Evolutionary conservation across 2,797 vertebrate genomes (phyloP), one percentile per base, ranked within the genome.

Genomic region (Schizothorax lantsangensis): DNA sequence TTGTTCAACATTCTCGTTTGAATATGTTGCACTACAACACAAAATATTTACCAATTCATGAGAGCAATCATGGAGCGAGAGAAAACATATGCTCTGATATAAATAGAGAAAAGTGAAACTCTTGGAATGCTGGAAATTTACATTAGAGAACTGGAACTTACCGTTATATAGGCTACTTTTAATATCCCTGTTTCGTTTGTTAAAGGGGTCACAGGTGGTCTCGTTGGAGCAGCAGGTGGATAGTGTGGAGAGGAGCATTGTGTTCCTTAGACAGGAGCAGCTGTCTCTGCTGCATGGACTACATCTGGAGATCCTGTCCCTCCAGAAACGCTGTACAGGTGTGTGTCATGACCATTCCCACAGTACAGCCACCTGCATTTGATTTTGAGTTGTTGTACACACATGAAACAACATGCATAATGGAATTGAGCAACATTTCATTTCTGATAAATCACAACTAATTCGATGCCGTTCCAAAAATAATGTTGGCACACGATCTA

Each of bases 321-420:
- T 99, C 92, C 98, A 99, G 95, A 99, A 98, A 90, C 96, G 97
- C 92, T 99, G 98, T 92, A 96, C 97, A 94, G 98, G 98, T 99
- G 92, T 95, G 95, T 7, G 6, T 93, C 91, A 93, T 89, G 79
- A 77, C 8, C 59, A 52, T 14, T 17, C 14, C 40, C 43, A 73
- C 89, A 73, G 73, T 81, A 19, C n/a, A 47, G n/a, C 26, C 36
- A 40, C 33, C 4, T 38, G 30, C 21, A 75, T 75, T 75, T 52
- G 5, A 52, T 33, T 52, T 21, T 21, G 7, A n/a, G 52, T 78
- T n/a, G 33, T 38, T 57, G 6, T 23, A 33, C 69, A 62, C 15
- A 11, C 26, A 45, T 47, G 17, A 43, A 74, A 43, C 14, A 36
- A 23, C 36, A 40, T 14, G 36, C 49, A 73, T 83, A 30, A 43